These are phyloP conservation scores for Macrosoma leucophasiata DNA, from an alignment of 2,888 invertebrate species.

Conservation along the genomic window DNA sequence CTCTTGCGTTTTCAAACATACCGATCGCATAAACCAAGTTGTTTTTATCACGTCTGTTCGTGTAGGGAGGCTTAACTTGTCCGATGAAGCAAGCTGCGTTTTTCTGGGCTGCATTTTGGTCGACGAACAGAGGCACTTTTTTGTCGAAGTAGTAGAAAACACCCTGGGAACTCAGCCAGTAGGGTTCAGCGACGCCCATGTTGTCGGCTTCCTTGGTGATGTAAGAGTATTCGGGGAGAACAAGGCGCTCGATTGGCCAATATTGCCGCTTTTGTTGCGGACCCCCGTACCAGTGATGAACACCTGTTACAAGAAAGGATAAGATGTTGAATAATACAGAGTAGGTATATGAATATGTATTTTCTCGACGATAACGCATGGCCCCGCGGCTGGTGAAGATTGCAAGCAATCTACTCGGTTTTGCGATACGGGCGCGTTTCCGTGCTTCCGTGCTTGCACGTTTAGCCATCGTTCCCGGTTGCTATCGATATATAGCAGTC, in stretches of 20 bases:
- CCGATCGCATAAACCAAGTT: slow-evolving; percentile 77
- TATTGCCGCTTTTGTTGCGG: slow-evolving; percentile 75
- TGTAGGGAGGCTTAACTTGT: slow-evolving; percentile 63
- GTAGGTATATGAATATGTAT: too few relatives aligned
- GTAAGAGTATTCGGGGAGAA: slow-evolving; percentile 70
- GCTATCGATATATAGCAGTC: too few relatives aligned
- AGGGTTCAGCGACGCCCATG: slow-evolving; percentile 76
- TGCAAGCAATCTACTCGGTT: too few relatives aligned
- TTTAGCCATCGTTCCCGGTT: too few relatives aligned
- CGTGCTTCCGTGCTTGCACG: too few relatives aligned
- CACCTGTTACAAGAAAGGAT: slow-evolving; percentile 32
- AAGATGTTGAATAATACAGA: too few relatives aligned
- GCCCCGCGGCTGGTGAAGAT: too few relatives aligned
- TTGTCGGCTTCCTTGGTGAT: slow-evolving; percentile 74
- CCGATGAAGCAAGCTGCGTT: slow-evolving; percentile 71
- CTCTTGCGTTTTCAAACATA: slow-evolving; percentile 70
- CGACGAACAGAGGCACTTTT: slow-evolving; percentile 79
- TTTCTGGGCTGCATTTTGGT: slow-evolving; percentile 71
- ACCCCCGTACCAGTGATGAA: slow-evolving; percentile 79
- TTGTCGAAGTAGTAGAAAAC: slow-evolving; percentile 78
- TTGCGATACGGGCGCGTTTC: too few relatives aligned
- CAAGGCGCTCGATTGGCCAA: slow-evolving; percentile 77
- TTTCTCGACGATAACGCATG: too few relatives aligned
- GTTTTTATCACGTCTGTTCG: slow-evolving; percentile 49
- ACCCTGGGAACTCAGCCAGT: slow-evolving; percentile 81